These are phyloP conservation scores for Brachyrhaphis roseni DNA, from an alignment of 2,797 vertebrate species.

Conservation along the genomic window DNA sequence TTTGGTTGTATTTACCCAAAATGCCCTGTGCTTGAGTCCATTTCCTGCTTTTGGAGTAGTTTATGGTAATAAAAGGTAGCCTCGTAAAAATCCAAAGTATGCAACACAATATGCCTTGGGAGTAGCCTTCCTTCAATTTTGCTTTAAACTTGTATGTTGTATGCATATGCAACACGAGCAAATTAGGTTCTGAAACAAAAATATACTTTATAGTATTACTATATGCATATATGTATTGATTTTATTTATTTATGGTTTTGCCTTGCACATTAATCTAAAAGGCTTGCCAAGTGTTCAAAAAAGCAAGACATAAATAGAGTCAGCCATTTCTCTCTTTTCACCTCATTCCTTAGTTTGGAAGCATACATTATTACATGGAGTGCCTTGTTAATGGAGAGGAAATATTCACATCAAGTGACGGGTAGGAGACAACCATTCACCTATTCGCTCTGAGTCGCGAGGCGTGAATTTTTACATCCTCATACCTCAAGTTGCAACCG, in stretches of 20 bases:
- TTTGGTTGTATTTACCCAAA: too few species aligned
- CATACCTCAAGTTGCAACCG: constrained; percentile 27
- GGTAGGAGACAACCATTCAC: constrained; percentile 16
- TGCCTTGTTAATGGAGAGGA: constrained; percentile 25
- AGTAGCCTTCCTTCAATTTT: background rate
- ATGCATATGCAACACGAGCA: background rate
- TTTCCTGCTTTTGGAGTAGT: too few species aligned
- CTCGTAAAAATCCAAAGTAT: background rate
- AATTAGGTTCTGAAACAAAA: background rate
- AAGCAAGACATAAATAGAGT: constrained; percentile 14
- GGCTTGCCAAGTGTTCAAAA: background rate
- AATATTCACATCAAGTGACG: constrained; percentile 42
- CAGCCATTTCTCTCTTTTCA: background rate
- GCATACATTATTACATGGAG: constrained; percentile 8
- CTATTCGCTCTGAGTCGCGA: constrained; percentile 41
- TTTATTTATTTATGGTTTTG: background rate
- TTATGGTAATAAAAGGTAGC: background rate
- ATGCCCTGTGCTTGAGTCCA: too few species aligned
- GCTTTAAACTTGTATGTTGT: background rate
- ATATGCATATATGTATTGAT: background rate
- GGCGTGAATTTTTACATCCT: constrained; percentile 51
- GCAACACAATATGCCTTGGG: background rate
- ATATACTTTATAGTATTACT: background rate
- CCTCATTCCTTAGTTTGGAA: background rate
- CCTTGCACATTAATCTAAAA: background rate